These are phyloP conservation scores for Ptilorrhoa leucosticta DNA, from an alignment of 2,113 vertebrate species.

Conservation along the genomic window DNA sequence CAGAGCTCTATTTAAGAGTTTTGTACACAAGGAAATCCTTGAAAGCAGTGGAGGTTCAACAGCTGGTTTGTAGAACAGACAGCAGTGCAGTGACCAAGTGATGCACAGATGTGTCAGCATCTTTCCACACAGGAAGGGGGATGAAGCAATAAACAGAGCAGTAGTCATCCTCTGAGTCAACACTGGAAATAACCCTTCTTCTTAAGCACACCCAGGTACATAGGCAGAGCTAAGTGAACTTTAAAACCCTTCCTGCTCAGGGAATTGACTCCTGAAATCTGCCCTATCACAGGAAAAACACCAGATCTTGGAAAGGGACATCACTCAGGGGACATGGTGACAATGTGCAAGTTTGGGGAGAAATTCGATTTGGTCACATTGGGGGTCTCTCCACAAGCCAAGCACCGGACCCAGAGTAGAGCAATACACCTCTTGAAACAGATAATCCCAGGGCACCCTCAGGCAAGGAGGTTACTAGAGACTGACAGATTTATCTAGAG, in stretches of 20 bases:
- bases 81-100: neutral
- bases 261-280: neutral
- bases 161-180: neutral
- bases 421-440: neutral
- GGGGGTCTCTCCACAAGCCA: neutral
- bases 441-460: neutral
- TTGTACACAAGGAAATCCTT: neutral
- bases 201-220: neutral
- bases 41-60: neutral
- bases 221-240: neutral
- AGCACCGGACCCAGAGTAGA: neutral
- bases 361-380: neutral
- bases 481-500: neutral
- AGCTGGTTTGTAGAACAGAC: neutral
- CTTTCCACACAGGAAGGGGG: neutral
- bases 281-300: neutral
- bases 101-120: slow-evolving; percentile 30
- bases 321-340: neutral
- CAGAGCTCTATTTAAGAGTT: neutral
- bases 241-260: neutral
- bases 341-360: neutral
- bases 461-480: neutral
- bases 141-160: neutral
- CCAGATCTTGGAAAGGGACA: neutral
- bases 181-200: neutral